Conservation (phyloP, 2,113 vertebrate genomes). For the Pleuronectes platessa region DNA sequence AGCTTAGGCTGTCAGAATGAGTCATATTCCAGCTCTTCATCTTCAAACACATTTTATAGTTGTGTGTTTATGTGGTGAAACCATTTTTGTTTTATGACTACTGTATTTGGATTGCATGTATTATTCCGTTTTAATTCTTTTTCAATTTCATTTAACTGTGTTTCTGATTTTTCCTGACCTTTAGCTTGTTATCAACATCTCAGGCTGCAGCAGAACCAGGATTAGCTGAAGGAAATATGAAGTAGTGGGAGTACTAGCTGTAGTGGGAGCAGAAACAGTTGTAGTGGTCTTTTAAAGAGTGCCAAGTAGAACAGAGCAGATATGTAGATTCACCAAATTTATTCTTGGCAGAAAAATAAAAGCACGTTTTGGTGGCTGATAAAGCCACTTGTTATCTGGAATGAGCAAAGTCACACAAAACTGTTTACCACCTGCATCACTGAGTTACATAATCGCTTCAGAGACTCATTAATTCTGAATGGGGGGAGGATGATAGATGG, state of each 20-base stretch:
- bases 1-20: conserved; percentile 53
- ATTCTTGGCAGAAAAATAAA: conserved; percentile 16
- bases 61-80: conserved; percentile 22
- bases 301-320: background rate
- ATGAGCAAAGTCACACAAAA: background rate
- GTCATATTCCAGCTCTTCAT: conserved; percentile 31
- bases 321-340: conserved; percentile 1
- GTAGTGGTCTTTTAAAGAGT: background rate
- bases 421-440: conserved; percentile 5
- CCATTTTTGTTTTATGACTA: conserved; percentile 42
- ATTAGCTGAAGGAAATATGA: background rate
- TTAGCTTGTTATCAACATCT: background rate
- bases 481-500: conserved; percentile 8
- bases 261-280: background rate
- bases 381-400: conserved; percentile 12
- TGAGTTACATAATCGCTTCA: conserved; percentile 39
- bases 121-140: conserved; percentile 4
- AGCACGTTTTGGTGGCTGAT: background rate
- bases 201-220: too few relatives aligned
- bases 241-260: background rate
- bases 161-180: background rate
- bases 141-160: background rate
- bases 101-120: conserved; percentile 30
- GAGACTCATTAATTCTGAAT: conserved; percentile 34
- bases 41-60: conserved; percentile 37